Base-by-base conservation (phyloP, 2,888 invertebrate genomes). In the Leptinotarsa haldemani region DNA sequence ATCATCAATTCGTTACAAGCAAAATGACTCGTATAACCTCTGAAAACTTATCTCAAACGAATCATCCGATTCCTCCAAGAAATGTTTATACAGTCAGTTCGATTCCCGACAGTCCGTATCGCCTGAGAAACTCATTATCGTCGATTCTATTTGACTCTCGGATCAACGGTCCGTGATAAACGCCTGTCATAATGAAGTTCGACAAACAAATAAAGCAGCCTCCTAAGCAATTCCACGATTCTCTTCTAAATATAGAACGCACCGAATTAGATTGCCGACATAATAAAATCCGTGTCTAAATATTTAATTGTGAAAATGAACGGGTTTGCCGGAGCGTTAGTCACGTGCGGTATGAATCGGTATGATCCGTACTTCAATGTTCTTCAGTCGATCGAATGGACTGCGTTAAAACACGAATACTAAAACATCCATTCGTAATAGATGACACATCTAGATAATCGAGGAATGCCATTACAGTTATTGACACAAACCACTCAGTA, bases 241-340 rank as follows among this genome's bases (percentile, higher is more conserved):
- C 50, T 40, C 30, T 20, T 53, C 58, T 73, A 73, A 73, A 69
- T 73, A 65, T 73, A 73, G 73, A 69, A 56, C 48, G 56, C 65
- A 56, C 58, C 73, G 66, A 73, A 69, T 73, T 65, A 56, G 72
- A 68, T 64, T 47, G 65, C 69, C 18, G 66, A 68, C 68, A 65
- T 53, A 69, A 69, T 73, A 58, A 73, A 72, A 73, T 63, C 72
- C 47, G 47, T 64, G 68, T 73, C 73, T 73, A 69, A 73, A 73
- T 73, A 73, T 69, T 73, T 65, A 69, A 73, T 65, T 68, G 65
- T 58, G 20, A 47, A 47, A 47, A 47, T 48, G 40, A 63, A 46
- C 63, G 18, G 50, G 65, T 30, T 52, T 63, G 72, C 63, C 53
- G 68, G 40, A 40, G 9, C 40, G 3, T 40, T 9, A 40, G 9